Conservation (phyloP, 53 echinoderm and acorn worm genomes). For the Apostichopus leukothele region DNA sequence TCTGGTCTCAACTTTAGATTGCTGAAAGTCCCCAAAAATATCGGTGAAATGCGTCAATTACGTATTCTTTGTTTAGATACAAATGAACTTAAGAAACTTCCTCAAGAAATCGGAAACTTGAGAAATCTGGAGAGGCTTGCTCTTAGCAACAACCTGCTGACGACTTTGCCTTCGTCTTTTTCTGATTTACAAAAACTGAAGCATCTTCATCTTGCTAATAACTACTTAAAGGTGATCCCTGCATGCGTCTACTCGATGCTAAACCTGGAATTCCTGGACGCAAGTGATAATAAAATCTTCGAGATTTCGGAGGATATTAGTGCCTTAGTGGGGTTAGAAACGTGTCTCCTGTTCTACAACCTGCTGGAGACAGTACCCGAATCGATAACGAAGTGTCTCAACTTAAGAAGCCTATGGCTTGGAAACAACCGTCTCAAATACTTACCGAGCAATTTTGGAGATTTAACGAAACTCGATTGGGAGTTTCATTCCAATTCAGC, state of each 20-base stretch:
- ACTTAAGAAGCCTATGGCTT: slow-evolving; percentile 75
- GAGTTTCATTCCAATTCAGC: slow-evolving; percentile 68
- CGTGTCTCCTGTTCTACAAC: slow-evolving; percentile 76
- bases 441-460: slow-evolving; percentile 71
- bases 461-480: slow-evolving; percentile 76
- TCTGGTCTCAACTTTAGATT: slow-evolving; percentile 69
- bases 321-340: slow-evolving; percentile 60
- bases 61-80: slow-evolving; percentile 86
- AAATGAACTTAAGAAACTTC: slow-evolving; percentile 74
- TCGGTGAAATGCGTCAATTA: slow-evolving; percentile 62
- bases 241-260: slow-evolving; percentile 64
- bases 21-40: slow-evolving; percentile 58
- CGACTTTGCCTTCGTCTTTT: slow-evolving; percentile 64
- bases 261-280: slow-evolving; percentile 80
- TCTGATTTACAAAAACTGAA: slow-evolving; percentile 61
- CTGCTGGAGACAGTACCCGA: slow-evolving; percentile 73
- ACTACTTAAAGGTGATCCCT: slow-evolving; percentile 80
- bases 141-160: slow-evolving; percentile 94
- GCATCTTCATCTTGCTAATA: slow-evolving; percentile 91
- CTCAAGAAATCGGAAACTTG: slow-evolving; percentile 69
- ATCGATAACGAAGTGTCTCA: slow-evolving; percentile 64
- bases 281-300: slow-evolving; percentile 77
- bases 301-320: slow-evolving; percentile 67
- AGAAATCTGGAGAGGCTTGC: slow-evolving; percentile 74
- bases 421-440: slow-evolving; percentile 72